Evolutionary conservation across 2,888 invertebrate species (phyloP).

Genomic region (Dusona sp.): DNA sequence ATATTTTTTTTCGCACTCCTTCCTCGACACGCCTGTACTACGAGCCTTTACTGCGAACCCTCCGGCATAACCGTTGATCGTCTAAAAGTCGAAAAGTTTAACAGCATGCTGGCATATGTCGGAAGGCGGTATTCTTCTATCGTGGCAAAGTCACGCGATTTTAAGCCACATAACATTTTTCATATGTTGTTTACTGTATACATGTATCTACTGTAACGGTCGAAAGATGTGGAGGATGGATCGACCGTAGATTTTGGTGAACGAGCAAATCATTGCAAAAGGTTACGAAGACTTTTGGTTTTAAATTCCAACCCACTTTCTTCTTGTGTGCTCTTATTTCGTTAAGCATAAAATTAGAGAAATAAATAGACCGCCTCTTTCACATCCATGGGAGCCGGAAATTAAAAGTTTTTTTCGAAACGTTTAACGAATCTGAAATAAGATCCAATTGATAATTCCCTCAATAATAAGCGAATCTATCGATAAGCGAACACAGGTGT

Average conservation of each 20-base stretch:
- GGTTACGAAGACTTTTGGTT: slow-evolving; percentile 46
- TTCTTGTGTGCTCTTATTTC: not conserved
- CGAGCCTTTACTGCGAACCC: not conserved
- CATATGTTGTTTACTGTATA: slow-evolving; percentile 19
- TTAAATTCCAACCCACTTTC: not conserved
- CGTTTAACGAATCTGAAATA: not conserved
- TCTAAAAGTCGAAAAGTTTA: slow-evolving; percentile 63
- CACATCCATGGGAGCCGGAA: not conserved
- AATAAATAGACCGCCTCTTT: not conserved
- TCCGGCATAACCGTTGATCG: slow-evolving; percentile 41
- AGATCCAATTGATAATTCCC: no score
- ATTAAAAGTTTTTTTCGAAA: not conserved
- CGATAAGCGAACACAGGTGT: not conserved
- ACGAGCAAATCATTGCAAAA: slow-evolving; percentile 49
- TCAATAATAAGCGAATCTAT: not conserved
- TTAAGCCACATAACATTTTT: slow-evolving; percentile 27
- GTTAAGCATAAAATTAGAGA: not conserved
- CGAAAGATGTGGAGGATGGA: slow-evolving; percentile 3
- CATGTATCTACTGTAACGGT: not conserved
- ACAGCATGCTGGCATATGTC: slow-evolving; percentile 53
- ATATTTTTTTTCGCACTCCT: slow-evolving; percentile 9
- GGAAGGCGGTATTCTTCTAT: slow-evolving; percentile 53
- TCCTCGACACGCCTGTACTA: not conserved
- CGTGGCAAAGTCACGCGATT: slow-evolving; percentile 58
- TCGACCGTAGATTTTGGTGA: slow-evolving; percentile 26